Percentiles rank a stretch among this genome's conserved stretches.
phyloP scores from a whole-genome alignment of 2,113 vertebrate species.

The Lepus europaeus region DNA sequence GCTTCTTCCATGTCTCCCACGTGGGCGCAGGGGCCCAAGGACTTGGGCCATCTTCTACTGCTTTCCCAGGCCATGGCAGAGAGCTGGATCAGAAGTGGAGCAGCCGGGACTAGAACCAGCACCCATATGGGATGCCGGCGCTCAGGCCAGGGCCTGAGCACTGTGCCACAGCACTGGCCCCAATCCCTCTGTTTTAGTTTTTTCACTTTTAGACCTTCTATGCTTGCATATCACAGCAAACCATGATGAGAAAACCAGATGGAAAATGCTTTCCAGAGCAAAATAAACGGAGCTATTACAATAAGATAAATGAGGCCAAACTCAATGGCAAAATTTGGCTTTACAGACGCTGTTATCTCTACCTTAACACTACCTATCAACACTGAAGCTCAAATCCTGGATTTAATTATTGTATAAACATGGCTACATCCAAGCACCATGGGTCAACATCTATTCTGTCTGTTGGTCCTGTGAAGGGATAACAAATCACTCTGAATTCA shows the following conservation, averaged over 20 bases:
- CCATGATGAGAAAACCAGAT: constrained; percentile 70
- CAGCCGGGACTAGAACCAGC: too few relatives aligned
- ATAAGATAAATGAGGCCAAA: constrained; percentile 58
- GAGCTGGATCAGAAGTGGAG: too few relatives aligned
- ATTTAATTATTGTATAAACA: constrained; percentile 59
- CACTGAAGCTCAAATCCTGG: background rate
- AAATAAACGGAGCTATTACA: constrained; percentile 70
- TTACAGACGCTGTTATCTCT: constrained; percentile 51
- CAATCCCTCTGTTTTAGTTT: background rate
- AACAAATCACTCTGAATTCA: constrained; percentile 35
- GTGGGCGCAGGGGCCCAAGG: too few relatives aligned
- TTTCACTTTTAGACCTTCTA: constrained; percentile 5
- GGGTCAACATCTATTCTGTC: constrained; percentile 8
- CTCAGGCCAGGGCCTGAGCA: too few relatives aligned
- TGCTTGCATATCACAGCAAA: constrained; percentile 32
- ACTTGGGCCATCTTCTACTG: too few relatives aligned
- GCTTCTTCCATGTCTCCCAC: too few relatives aligned
- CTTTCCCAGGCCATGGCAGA: too few relatives aligned
- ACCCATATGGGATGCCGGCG: too few relatives aligned
- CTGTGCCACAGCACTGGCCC: too few relatives aligned
- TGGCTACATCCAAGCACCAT: background rate
- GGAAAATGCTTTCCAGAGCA: constrained; percentile 56
- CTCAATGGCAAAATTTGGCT: constrained; percentile 40
- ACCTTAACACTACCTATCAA: constrained; percentile 37
- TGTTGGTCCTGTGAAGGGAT: constrained; percentile 12